Base-by-base conservation (phyloP, 1,140 invertebrate genomes). In the Aporrectodea caliginosa region DNA sequence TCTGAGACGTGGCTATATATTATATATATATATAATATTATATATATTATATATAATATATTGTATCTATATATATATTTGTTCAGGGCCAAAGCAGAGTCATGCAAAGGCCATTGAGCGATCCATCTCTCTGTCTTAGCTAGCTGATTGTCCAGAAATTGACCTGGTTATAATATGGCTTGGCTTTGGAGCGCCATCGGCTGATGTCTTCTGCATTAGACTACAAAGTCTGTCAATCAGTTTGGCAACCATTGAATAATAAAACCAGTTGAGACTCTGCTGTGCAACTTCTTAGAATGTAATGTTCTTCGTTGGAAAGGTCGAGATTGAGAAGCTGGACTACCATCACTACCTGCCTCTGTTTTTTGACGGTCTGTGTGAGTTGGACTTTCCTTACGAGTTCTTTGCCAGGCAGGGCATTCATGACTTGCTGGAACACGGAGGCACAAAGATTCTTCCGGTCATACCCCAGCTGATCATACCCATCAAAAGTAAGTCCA, bases 261-360 rank as follows among this genome's bases (percentile, higher is more conserved):
- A n/a, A n/a, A 82, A n/a, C n/a, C n/a, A n/a, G n/a, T n/a, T n/a
- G 43, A 58, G 43, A 12, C 43, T 58, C 22, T 22, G 6, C 43
- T 22, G 43, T 58, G 43, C 43, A 58, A 58, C 22, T 1, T 22
- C 27, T 76, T 43, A 43, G 29, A 76, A 1, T 58, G 29, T 35
- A 58, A 35, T 43, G 31, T 1, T 33, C 31, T 30, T 71, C 43
- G 6, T 35, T 58, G 77, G 87, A 35, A 85, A 94, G 93, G 92
- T 93, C 0, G 91, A 93, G 75, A 92, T 96, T 79, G 92, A 94
- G 78, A 94, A 94, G 84, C 86, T 98, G 75, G 95, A 98, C 87
- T 98, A 95, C 87, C 93, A 94, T 84, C 93, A 97, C 86, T 98
- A 96, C 85, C 89, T 98, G 16, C 96, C 96, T 0, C 91, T 98